These are phyloP conservation scores for Brachypteracias leptosomus DNA, from an alignment of 2,113 vertebrate species.

Conservation along the genomic window DNA sequence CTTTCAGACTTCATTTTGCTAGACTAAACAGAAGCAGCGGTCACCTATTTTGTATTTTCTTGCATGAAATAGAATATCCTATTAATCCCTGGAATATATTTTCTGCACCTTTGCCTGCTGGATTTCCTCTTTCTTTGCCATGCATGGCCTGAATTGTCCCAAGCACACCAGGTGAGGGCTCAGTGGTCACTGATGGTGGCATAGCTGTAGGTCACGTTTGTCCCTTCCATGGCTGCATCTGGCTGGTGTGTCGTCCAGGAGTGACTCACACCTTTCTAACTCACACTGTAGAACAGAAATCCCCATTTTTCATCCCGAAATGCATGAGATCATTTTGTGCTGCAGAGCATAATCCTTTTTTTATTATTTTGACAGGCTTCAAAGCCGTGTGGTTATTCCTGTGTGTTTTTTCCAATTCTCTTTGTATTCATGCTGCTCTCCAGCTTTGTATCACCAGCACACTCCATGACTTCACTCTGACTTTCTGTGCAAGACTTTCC, in stretches of 20 bases:
- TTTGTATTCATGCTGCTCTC: background rate
- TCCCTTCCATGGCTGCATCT: background rate
- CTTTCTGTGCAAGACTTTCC: background rate
- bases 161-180: background rate
- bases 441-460: background rate
- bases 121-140: background rate
- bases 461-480: background rate
- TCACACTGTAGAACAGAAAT: background rate
- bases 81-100: background rate
- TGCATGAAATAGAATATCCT: background rate
- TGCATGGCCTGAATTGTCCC: rapidly evolving
- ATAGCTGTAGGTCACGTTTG: background rate
- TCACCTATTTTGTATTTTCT: background rate
- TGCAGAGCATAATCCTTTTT: slow-evolving; percentile 1
- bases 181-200: background rate
- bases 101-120: background rate
- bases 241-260: background rate
- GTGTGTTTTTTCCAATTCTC: background rate
- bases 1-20: slow-evolving; percentile 1
- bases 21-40: background rate
- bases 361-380: slow-evolving; percentile 26
- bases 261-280: background rate
- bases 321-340: background rate
- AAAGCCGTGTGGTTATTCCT: background rate
- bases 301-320: background rate